Evolutionary conservation across 2,113 vertebrate genomes (phyloP).

Genomic region (Alaudala cheleensis): DNA sequence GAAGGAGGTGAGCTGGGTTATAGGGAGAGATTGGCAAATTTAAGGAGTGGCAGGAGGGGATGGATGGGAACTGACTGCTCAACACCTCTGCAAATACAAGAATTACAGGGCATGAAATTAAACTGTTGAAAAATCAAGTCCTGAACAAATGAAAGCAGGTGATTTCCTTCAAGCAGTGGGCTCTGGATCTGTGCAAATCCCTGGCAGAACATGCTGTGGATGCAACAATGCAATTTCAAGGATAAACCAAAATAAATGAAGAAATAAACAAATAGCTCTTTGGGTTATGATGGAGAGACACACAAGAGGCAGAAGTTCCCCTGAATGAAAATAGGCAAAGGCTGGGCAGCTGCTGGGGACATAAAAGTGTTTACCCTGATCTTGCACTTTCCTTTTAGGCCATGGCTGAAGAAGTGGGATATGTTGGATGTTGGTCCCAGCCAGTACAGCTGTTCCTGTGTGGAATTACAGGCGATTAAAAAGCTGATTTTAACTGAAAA

Average conservation of each 20-base stretch:
- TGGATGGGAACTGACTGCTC: background rate
- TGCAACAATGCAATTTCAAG: background rate
- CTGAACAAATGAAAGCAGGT: background rate
- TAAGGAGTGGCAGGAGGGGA: background rate
- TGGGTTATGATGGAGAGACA: background rate
- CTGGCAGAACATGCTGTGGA: background rate
- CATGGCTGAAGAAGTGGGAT: background rate
- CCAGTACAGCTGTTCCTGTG: background rate
- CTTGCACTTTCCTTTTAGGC: background rate
- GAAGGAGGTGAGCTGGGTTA: background rate
- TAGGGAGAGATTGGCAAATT: background rate
- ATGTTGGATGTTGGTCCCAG: background rate
- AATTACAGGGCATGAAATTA: constrained; percentile 24
- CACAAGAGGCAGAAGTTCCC: background rate
- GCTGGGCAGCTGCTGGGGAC: background rate
- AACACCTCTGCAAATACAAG: background rate
- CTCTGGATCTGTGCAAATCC: background rate
- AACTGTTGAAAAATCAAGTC: background rate
- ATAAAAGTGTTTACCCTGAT: background rate
- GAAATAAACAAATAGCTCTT: background rate
- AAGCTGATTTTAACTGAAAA: background rate
- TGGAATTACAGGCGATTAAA: background rate
- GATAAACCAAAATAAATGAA: background rate
- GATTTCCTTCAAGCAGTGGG: background rate
- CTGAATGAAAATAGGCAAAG: background rate